Evolutionary conservation across 2,888 invertebrate genomes (phyloP), one percentile per base, ranked within the genome.

Genomic region (Rotaria sp.): DNA sequence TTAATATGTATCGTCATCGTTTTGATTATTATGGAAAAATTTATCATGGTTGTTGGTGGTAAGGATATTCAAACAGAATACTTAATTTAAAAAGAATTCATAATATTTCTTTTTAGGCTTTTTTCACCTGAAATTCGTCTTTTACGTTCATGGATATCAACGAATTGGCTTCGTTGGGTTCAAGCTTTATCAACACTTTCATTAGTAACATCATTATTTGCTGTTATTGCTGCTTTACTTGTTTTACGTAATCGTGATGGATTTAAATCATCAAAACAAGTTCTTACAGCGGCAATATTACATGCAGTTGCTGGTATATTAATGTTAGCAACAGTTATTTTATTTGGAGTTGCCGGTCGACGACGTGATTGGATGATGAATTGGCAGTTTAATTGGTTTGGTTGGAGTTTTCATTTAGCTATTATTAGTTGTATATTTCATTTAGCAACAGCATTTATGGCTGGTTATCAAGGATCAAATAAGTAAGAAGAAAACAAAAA

Each of bases 381-480:
- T 55, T 87, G 86, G 87, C 84, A 88, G 59, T 84, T 85, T 75
- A 88, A 88, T 84, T 88, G 88, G 84, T 87, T 85, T 74, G 88
- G 87, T n/a, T 88, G 88, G 88, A 87, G 87, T 26, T 88, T 80
- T 84, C 67, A 57, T 0, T 85, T 88, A 2, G 88, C 87, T 57
- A 85, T 88, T 13, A n/a, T 87, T 24, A 87, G 85, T 45, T 57
- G 59, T 57, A 67, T 87, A 18, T n/a, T 87, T 57, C 84, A 87
- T 35, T 80, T 85, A 94, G 95, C 93, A 95, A 94, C 91, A 95
- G 95, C 21, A 94, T 95, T 18, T 93, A 21, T 67, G 30, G 67
- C 67, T 67, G 35, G 67, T 3, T 67, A 67, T 38, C 67, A 67
- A 35, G 67, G 67, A 67, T 35, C 30, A 21, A 67, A 67, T 67